phyloP scores from a whole-genome alignment of 2,113 vertebrate genomes.

The Eclectus roratus region DNA sequence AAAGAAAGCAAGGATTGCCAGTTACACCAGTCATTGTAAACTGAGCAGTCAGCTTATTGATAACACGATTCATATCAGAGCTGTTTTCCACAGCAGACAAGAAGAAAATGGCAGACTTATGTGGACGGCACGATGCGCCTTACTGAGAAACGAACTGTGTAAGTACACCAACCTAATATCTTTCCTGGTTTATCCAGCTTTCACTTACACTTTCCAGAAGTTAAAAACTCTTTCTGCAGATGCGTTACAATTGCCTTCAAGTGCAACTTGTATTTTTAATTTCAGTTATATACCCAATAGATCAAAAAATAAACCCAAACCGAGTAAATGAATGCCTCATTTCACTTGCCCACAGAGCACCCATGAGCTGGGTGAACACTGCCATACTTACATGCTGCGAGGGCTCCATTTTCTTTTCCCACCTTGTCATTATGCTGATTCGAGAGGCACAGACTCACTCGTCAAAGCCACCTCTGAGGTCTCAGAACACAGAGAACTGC shows the following conservation, averaged over 20 bases:
- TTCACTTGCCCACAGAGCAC: not conserved
- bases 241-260: not conserved
- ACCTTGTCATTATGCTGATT: not conserved
- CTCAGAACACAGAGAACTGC: not conserved
- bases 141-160: not conserved
- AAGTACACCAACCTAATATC: not conserved
- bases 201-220: not conserved
- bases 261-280: not conserved
- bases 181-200: not conserved
- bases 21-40: not conserved
- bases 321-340: not conserved
- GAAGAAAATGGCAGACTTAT: not conserved
- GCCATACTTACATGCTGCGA: not conserved
- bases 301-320: not conserved
- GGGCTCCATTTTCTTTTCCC: not conserved
- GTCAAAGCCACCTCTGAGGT: not conserved
- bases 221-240: not conserved
- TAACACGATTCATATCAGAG: not conserved
- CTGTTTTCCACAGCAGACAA: not conserved
- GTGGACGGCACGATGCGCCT: not conserved
- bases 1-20: not conserved
- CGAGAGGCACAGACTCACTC: not conserved
- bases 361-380: not conserved
- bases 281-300: not conserved
- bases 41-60: not conserved